Conservation (phyloP, 2,888 invertebrate genomes). For the Temnothorax unifasciatus region DNA sequence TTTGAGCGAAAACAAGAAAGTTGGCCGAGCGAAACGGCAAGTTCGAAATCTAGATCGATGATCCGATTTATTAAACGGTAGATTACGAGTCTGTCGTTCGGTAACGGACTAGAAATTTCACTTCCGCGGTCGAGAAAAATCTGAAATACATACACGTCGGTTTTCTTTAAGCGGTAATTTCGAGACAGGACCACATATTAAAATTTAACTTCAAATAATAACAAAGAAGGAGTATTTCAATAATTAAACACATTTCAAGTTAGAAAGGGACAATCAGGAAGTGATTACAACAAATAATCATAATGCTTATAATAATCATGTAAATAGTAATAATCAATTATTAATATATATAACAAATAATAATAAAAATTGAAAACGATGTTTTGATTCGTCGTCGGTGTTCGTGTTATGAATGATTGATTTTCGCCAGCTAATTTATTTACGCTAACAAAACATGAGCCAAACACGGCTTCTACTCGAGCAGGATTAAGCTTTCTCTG, state of each 20-base stretch:
- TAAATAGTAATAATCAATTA: neutral
- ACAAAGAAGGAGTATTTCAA: neutral
- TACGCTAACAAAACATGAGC: constrained; percentile 2
- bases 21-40: constrained; percentile 47
- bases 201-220: neutral
- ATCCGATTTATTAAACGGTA: constrained; percentile 53
- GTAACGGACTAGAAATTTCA: constrained; percentile 44
- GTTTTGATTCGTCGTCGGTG: neutral
- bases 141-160: neutral
- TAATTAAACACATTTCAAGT: neutral
- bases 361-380: neutral
- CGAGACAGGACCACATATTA: neutral
- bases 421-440: constrained; percentile 34
- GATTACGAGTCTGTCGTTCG: constrained; percentile 46
- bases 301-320: neutral
- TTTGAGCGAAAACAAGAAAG: constrained; percentile 50
- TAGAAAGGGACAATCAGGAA: neutral
- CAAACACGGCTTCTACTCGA: constrained; percentile 14
- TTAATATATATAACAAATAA: neutral
- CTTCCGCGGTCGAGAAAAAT: constrained; percentile 42
- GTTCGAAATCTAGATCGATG: constrained; percentile 52
- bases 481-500: constrained; percentile 39
- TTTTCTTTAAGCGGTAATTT: constrained; percentile 16
- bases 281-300: neutral
- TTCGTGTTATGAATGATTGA: constrained; percentile 1